These are phyloP conservation scores for Tapirus terrestris DNA, from an alignment of 2,113 vertebrate genomes.

Conservation along the genomic window DNA sequence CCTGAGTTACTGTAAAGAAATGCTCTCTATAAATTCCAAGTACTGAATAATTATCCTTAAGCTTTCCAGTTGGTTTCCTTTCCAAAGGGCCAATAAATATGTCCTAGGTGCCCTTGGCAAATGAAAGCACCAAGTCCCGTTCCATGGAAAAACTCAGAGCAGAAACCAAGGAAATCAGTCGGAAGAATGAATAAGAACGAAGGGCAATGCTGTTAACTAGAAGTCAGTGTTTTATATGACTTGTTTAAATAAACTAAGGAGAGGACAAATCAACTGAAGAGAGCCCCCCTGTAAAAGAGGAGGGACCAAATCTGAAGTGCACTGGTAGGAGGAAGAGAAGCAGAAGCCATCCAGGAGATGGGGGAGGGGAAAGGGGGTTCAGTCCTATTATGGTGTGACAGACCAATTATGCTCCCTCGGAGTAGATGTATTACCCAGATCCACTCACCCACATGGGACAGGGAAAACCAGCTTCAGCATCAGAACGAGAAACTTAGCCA, in stretches of 20 bases:
- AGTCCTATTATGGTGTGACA: accelerated
- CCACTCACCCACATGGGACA: not conserved
- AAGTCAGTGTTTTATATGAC: not conserved
- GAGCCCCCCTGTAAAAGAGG: accelerated
- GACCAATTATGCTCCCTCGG: not conserved
- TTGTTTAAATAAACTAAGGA: not conserved
- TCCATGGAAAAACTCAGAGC: not conserved
- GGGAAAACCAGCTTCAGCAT: not conserved
- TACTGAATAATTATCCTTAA: constrained; percentile 44
- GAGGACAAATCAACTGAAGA: not conserved
- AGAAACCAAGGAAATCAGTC: not conserved
- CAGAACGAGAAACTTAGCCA: not conserved
- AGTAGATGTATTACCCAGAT: not conserved
- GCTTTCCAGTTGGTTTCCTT: constrained; percentile 59
- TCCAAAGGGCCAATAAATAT: constrained; percentile 49
- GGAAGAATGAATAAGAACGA: not conserved
- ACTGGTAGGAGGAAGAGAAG: not conserved
- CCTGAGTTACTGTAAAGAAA: constrained; percentile 31
- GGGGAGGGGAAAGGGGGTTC: accelerated
- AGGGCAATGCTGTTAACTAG: not conserved
- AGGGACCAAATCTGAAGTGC: not conserved
- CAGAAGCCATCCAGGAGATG: not conserved
- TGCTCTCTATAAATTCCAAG: constrained; percentile 29
- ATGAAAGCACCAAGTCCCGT: not conserved
- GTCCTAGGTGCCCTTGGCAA: not conserved